Evolutionary conservation across 2,888 invertebrate genomes (phyloP).

Genomic region (Smittia aterrima): DNA sequence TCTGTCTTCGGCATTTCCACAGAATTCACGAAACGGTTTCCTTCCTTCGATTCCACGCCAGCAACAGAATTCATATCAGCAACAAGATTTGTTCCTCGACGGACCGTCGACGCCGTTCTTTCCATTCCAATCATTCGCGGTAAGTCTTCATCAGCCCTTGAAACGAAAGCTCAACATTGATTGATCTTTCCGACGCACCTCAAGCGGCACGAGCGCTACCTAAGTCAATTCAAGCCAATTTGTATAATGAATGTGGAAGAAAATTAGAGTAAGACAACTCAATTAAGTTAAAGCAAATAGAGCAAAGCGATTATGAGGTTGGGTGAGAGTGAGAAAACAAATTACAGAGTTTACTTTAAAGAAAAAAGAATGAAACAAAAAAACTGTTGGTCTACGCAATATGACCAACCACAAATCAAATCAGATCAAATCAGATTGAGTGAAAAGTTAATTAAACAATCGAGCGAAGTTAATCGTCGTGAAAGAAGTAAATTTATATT

Average conservation of each 20-base stretch:
- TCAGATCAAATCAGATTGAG: not conserved
- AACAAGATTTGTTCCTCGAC: slow-evolving; percentile 28
- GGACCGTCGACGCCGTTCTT: slow-evolving; percentile 34
- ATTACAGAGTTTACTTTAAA: not conserved
- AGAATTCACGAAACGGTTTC: slow-evolving; percentile 43
- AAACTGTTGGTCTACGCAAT: not conserved
- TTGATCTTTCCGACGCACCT: slow-evolving; percentile 20
- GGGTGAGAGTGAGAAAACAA: slow-evolving; percentile 16
- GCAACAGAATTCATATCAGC: slow-evolving; percentile 6
- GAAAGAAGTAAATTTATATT: not conserved
- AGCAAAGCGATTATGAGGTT: slow-evolving; percentile 21
- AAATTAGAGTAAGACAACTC: slow-evolving; percentile 31
- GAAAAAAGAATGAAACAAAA: not conserved
- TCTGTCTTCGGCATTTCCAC: slow-evolving; percentile 50
- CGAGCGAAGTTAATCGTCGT: not conserved
- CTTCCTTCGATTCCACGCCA: slow-evolving; percentile 39
- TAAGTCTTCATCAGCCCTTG: not conserved
- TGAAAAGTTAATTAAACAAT: not conserved
- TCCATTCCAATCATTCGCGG: slow-evolving; percentile 26
- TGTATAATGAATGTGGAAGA: not conserved
- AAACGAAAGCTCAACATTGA: not conserved
- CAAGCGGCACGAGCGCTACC: not conserved
- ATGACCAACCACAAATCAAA: not conserved
- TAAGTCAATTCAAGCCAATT: not conserved
- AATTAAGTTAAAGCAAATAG: slow-evolving; percentile 27